Base-by-base conservation (phyloP, 2,797 vertebrate species). In the Diglossa cyanea region DNA sequence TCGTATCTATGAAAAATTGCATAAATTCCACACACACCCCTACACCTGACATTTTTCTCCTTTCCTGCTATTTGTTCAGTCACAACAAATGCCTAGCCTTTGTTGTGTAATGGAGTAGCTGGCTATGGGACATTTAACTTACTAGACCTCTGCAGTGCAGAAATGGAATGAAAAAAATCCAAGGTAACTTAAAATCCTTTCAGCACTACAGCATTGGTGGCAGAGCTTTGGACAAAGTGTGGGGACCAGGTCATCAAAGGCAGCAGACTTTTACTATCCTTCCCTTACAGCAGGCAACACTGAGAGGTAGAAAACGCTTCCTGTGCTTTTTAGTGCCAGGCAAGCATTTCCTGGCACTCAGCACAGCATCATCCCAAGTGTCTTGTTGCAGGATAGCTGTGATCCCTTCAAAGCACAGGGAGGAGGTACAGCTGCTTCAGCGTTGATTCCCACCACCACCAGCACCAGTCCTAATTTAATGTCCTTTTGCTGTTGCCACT, bases 281-380 rank as follows among this genome's bases (percentile, higher is more conserved):
- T 40, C 12, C 30, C 30, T 85, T 73, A 75, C 62, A 61, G 54
- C 3, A 68, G 76, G 12, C 0, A 0, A 21, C 24, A 19, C 7
- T 6, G 42, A 66, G 31, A 8, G 51, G 20, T 4, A 45, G 76
- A 74, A 18, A 84, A 17, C 12, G 1, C n/a, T 37, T 17, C 25
- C 35, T n/a, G 24, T 2, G 45, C 5, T 54, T n/a, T n/a, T 1
- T 13, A n/a, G 53, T 1, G 53, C 53, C 53, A 15, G 53, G 33
- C 33, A 40, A 42, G 8, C 28, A n/a, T 17, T 37, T 50, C 55
- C 60, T 3, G 13, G 71, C n/a, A 54, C 45, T 55, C 62, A 20
- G 4, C 2, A 2, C 30, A n/a, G 24, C 0, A 1, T 40, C 19
- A 28, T 20, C 10, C 13, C 21, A 4, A 0, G 0, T 9, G 26